Percentiles rank a stretch among this genome's conserved stretches.
Evolutionary conservation across 1,140 invertebrate species (phyloP).

Genomic region (Eupristina koningsbergeri): DNA sequence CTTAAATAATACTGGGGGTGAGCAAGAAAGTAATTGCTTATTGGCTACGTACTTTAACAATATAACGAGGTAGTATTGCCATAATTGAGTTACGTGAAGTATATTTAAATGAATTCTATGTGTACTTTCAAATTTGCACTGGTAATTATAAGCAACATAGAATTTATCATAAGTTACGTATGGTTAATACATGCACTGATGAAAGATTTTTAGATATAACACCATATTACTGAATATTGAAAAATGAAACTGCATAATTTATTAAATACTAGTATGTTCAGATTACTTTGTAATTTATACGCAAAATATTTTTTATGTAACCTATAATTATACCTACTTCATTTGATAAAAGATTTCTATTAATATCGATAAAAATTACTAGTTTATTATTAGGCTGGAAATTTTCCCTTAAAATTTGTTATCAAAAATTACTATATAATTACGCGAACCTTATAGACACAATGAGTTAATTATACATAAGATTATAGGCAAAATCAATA

Average conservation of each 20-base stretch:
- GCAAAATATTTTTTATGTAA: no score
- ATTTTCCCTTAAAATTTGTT: no score
- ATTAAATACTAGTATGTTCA: background rate
- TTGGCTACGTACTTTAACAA: background rate
- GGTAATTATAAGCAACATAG: background rate
- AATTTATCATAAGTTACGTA: background rate
- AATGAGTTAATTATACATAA: no score
- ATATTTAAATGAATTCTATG: background rate
- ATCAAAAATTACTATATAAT: no score
- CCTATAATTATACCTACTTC: no score
- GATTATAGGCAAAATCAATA: no score
- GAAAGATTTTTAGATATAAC: background rate
- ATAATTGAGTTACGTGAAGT: background rate
- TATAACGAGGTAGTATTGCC: background rate
- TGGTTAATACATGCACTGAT: background rate
- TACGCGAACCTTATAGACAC: no score
- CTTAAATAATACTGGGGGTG: background rate
- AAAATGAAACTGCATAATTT: background rate
- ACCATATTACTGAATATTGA: background rate
- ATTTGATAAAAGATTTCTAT: no score
- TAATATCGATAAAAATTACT: no score
- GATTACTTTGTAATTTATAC: no score
- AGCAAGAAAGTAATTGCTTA: background rate
- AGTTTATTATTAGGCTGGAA: no score
- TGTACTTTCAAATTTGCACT: background rate